A percentile compares a stretch with the other conserved stretches of the same genome.
phyloP scores from a whole-genome alignment of 1,140 invertebrate species.

The Rhysida immarginata region DNA sequence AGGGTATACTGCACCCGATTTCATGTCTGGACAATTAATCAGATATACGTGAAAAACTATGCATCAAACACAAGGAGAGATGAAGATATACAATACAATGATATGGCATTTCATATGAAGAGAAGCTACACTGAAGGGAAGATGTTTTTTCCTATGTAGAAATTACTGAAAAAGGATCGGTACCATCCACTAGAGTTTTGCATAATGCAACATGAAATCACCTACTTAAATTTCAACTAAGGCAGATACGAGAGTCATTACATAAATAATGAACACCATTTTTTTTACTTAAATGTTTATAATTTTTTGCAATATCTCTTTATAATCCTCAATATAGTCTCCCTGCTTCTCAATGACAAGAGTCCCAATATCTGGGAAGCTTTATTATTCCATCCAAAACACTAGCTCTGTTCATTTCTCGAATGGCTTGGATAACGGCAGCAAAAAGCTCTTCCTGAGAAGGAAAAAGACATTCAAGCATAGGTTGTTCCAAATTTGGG shows the following conservation, averaged over 20 bases:
- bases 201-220: too few species aligned
- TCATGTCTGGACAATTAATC: too few species aligned
- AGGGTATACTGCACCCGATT: too few species aligned
- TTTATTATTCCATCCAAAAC: not conserved
- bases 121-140: too few species aligned
- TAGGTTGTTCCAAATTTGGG: not conserved
- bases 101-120: too few species aligned
- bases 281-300: not conserved
- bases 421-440: not conserved
- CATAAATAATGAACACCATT: not conserved
- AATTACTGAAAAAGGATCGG: too few species aligned
- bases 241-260: not conserved
- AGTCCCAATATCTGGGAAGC: not conserved
- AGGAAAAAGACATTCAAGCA: not conserved
- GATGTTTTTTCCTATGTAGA: too few species aligned
- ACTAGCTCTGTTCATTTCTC: not conserved
- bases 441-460: not conserved
- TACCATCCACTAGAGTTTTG: too few species aligned
- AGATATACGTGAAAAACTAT: too few species aligned
- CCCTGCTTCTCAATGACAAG: not conserved
- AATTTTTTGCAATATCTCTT: not conserved
- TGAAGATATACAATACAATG: too few species aligned
- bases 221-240: too few species aligned
- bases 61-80: too few species aligned
- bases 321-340: not conserved